Percentiles rank a stretch among this genome's conserved stretches.
Evolutionary conservation across 1,140 invertebrate genomes (phyloP).

Genomic region (Calliphora vicina): DNA sequence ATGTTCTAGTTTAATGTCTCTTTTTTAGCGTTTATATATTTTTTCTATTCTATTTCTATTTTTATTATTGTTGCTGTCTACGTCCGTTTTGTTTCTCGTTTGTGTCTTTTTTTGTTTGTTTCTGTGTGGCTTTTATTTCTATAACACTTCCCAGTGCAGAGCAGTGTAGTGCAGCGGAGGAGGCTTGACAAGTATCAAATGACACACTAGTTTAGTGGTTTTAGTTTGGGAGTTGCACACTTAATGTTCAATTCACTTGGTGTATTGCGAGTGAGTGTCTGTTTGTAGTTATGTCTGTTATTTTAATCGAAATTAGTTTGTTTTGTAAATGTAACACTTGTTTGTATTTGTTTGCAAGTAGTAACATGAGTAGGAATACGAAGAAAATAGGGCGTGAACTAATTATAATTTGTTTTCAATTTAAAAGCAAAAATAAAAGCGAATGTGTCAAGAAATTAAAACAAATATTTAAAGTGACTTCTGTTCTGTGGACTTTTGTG

Average conservation of each 20-base stretch:
- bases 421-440: neutral
- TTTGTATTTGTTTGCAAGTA: neutral
- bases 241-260: neutral
- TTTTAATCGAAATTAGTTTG: neutral
- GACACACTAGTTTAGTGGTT: conserved; percentile 12
- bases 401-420: conserved; percentile 10
- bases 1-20: neutral
- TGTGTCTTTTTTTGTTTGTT: neutral
- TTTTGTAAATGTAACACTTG: neutral
- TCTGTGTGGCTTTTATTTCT: neutral
- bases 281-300: neutral
- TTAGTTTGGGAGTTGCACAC: neutral
- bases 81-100: neutral
- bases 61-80: neutral
- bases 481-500: no score
- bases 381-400: neutral
- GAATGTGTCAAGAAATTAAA: neutral
- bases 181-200: conserved; percentile 1
- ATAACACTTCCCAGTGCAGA: neutral
- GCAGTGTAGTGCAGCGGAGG: no score
- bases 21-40: neutral
- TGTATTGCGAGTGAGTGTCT: neutral
- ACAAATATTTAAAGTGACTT: neutral
- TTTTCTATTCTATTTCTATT: neutral
- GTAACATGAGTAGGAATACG: neutral